A percentile compares a stretch with the other conserved stretches of the same genome.
Conservation (phyloP, 2,797 vertebrate genomes). For the Lophotriccus pileatus region DNA sequence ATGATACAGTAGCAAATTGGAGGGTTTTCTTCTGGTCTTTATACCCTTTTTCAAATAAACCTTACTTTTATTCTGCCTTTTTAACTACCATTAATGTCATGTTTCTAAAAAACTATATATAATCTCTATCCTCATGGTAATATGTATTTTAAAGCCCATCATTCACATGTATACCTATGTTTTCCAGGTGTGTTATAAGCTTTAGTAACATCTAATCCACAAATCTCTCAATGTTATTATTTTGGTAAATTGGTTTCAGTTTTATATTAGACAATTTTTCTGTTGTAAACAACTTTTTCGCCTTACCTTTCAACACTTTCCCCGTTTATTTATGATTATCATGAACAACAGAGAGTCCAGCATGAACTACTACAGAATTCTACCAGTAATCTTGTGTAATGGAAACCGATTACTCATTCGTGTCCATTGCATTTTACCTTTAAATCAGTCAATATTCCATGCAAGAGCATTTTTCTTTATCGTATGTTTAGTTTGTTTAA, state of each 20-base stretch:
- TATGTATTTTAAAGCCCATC: background rate
- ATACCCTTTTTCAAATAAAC: background rate
- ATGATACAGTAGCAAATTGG: background rate
- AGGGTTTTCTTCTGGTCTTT: background rate
- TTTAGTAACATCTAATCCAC: background rate
- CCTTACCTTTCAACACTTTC: background rate
- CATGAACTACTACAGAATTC: background rate
- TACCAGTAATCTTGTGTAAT: background rate
- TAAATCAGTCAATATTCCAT: background rate
- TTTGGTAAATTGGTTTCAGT: background rate
- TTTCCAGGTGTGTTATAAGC: background rate
- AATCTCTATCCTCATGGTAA: background rate
- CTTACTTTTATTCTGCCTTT: background rate
- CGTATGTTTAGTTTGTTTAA: background rate
- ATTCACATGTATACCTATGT: background rate
- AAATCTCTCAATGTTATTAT: background rate
- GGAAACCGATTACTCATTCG: background rate
- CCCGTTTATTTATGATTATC: background rate
- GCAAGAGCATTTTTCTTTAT: background rate
- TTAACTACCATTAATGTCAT: background rate
- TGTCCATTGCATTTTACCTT: background rate
- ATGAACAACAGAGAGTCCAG: background rate
- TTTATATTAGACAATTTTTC: background rate
- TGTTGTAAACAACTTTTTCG: background rate
- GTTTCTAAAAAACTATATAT: background rate